A percentile compares a stretch with the other conserved stretches of the same genome.
phyloP scores from a whole-genome alignment of 2,113 vertebrate genomes.

The Morone saxatilis region DNA sequence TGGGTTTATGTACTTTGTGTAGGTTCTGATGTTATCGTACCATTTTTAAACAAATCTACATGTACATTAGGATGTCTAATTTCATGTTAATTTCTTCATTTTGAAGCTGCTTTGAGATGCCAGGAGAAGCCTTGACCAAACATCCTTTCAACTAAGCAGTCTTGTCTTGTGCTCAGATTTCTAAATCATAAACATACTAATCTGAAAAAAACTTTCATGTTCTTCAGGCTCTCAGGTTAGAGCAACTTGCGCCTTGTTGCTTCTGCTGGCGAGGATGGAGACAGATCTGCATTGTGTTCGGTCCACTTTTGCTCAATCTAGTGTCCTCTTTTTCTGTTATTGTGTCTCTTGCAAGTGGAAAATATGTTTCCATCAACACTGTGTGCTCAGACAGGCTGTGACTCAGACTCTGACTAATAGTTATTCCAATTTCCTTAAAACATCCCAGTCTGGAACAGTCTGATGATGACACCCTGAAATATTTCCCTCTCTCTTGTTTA shows the following conservation, averaged over 20 bases:
- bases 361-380: not conserved
- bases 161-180: not conserved
- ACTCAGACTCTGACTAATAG: slow-evolving; percentile 56
- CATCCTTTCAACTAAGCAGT: not conserved
- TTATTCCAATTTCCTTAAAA: slow-evolving; percentile 36
- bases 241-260: not conserved
- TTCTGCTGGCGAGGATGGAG: not conserved
- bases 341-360: slow-evolving; percentile 20
- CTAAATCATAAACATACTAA: not conserved
- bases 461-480: not conserved
- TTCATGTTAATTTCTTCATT: not conserved
- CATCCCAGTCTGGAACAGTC: slow-evolving; percentile 25
- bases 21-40: too few relatives aligned
- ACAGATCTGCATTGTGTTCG: not conserved
- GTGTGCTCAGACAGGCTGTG: slow-evolving; percentile 25
- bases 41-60: not conserved
- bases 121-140: not conserved
- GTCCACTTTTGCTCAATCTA: not conserved
- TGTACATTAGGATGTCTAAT: not conserved
- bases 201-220: not conserved
- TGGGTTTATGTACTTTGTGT: too few relatives aligned
- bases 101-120: not conserved
- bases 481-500: not conserved
- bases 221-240: not conserved
- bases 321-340: slow-evolving; percentile 5